Base-by-base conservation (phyloP, 2,888 invertebrate species). In the Salticus scenicus region DNA sequence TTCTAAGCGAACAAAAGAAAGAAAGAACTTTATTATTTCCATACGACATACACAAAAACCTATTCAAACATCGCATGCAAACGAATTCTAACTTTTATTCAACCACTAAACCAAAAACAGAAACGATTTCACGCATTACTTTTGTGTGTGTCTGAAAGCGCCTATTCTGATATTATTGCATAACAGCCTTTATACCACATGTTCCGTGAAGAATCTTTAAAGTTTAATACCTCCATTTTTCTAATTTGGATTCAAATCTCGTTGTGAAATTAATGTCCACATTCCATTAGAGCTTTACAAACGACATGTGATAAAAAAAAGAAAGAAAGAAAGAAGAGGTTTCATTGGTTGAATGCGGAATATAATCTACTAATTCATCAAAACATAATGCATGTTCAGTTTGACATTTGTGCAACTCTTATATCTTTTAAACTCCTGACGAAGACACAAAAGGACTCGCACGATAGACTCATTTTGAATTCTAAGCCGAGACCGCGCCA, bases 351-450 rank as follows among this genome's bases (percentile, higher is more conserved):
- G 33, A 27, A 66, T 51, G 20, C 70, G 24, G 69, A 63, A 75
- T 75, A 75, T 75, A 82, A 82, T 82, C 81, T 64, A 70, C 81
- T 82, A 82, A 82, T 82, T 82, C 81, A 82, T 82, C 81, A 82
- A 82, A 82, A 51, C 81, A 75, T 82, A 82, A 82, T 82, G 33
- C 81, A 82, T 82, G 81, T 82, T 70, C 70, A 30, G 27, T 70
- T 75, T 82, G 81, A 82, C 81, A 82, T 70, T 47, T 63, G 42
- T 37, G 63, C 31, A 69, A 31, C 31, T 47, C 67, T 80, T 73
- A 80, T 80, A 57, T 67, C 80, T 80, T 67, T 70, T 71, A 31
- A 79, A 73, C 37, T 51, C 80, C 67, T 67, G 73, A 73, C 75
- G 75, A n/a, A 37, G 33, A 28, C 33, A 75, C 70, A 70, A 75